Conservation (phyloP, 2,888 invertebrate species). For the Phrixothrix hirtus region DNA sequence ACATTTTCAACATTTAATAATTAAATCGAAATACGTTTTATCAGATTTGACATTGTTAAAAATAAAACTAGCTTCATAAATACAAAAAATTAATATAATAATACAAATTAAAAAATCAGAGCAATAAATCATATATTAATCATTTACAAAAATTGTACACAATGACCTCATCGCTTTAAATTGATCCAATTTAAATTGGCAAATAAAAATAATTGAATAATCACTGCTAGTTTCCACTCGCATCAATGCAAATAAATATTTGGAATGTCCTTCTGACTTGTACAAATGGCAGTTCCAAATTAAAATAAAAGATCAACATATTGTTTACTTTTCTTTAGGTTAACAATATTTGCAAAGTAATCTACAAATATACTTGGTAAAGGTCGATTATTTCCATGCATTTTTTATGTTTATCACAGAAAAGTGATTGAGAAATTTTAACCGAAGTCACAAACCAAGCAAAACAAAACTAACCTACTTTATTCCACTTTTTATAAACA, state of each 20-base stretch:
- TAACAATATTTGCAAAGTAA: neutral
- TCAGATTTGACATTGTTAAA: no score
- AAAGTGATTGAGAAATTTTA: no score
- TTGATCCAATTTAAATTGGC: conserved; percentile 27
- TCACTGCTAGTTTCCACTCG: conserved; percentile 7
- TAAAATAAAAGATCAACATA: neutral
- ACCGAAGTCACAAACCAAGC: no score
- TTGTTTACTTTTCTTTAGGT: neutral
- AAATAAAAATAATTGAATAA: conserved; percentile 27
- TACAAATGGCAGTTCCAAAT: neutral
- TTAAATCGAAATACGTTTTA: no score
- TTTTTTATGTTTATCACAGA: neutral
- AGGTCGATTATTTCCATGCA: neutral
- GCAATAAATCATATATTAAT: neutral
- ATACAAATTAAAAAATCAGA: neutral
- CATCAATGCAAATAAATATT: neutral
- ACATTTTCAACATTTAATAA: no score
- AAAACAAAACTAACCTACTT: no score
- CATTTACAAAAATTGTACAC: neutral
- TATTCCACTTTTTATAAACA: no score
- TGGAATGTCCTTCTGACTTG: neutral
- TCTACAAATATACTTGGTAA: neutral
- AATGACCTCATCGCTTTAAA: conserved; percentile 23
- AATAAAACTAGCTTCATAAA: no score
- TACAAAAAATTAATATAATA: neutral